phyloP scores from a whole-genome alignment of 2,888 invertebrate genomes.

The Meteorus colon region DNA sequence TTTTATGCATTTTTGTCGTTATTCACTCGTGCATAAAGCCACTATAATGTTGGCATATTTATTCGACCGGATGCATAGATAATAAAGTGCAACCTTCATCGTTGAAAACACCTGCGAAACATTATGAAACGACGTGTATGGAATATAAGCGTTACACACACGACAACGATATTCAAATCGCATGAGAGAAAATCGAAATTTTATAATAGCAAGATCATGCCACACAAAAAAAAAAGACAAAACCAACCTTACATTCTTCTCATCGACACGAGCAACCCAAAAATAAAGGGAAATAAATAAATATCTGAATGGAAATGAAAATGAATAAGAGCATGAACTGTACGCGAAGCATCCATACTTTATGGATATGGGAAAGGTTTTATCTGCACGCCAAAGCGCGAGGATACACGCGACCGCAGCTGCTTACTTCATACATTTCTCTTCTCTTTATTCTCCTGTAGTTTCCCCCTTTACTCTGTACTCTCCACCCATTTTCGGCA shows the following conservation, averaged over 20 bases:
- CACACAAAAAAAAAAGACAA: background rate
- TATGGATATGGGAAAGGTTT: slow-evolving; percentile 21
- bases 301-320: slow-evolving; percentile 17
- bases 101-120: slow-evolving; percentile 38
- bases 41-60: background rate
- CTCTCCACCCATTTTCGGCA: slow-evolving; percentile 4
- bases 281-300: slow-evolving; percentile 8
- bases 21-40: background rate
- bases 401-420: slow-evolving; percentile 34
- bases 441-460: slow-evolving; percentile 1
- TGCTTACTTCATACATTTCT: slow-evolving; percentile 19
- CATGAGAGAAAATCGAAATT: background rate
- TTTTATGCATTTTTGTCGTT: background rate
- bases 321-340: slow-evolving; percentile 17
- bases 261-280: background rate
- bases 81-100: slow-evolving; percentile 32
- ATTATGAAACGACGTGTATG: slow-evolving; percentile 2
- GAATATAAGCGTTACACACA: background rate
- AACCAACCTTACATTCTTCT: slow-evolving; percentile 1
- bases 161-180: slow-evolving; percentile 33
- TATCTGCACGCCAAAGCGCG: slow-evolving; percentile 23
- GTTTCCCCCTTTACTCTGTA: background rate
- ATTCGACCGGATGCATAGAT: slow-evolving; percentile 33
- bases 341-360: slow-evolving; percentile 36
- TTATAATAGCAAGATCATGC: background rate